Base-by-base conservation (phyloP, 2,888 invertebrate species). In the Noctua janthe region DNA sequence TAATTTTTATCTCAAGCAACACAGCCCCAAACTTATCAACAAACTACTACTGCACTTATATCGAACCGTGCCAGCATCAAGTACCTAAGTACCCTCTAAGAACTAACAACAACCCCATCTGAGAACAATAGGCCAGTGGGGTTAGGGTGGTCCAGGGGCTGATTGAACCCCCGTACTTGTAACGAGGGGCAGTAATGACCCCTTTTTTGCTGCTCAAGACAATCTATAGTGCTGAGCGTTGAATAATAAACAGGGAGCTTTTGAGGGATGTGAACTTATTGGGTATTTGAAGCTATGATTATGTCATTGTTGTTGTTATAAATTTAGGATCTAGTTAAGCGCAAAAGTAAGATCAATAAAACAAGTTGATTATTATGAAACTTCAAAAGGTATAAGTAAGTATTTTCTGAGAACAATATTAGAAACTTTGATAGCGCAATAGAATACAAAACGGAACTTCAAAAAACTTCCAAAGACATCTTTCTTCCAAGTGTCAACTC, bases 141-240 rank as follows among this genome's bases (percentile, higher is more conserved):
- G 78, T 75, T 51, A 77, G 83, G 80, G 81, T 76, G 82, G 79
- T 86, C 78, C 74, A 71, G 67, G 77, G 76, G 82, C 80, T 80
- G 81, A 77, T 87, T 83, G 71, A 78, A 79, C 87, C 78, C 82
- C 74, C 74, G 77, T 79, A 59, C 47, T 81, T 74, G 83, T 81
- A 82, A 74, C 47, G 59, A 83, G 83, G 83, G 81, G 78, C 74
- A 84, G 79, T 88, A 89, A 88, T 82, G 87, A 86, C 87, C 90
- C 87, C 80, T 89, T 90, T 87, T 85, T 88, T 77, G 79, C 47
- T 62, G 66, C 43, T 62, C 11, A 74, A 83, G 59, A 82, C 72
- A 64, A 69, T 77, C 71, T 80, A 78, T 82, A 76, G 66, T 66
- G 54, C 35, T 79, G 66, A 72, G 66, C 51, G 64, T 67, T 81